Evolutionary conservation across 92 coral and sea anemone species (phyloP).

Genomic region (Epizoanthus ramosus): DNA sequence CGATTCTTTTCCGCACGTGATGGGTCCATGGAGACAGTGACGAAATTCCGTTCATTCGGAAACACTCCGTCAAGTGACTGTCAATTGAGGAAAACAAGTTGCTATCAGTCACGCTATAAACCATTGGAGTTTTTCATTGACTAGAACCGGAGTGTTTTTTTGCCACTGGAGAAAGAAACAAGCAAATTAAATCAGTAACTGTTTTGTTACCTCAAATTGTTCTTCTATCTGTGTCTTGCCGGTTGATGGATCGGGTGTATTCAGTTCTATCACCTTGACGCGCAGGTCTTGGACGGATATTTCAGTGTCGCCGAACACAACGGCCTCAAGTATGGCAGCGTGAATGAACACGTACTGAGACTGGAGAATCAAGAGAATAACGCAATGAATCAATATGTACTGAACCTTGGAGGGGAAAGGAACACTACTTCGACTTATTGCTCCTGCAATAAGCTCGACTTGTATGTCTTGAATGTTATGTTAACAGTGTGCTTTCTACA

Average conservation of each 20-base stretch:
- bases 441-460: no score
- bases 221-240: slow-evolving; percentile 48
- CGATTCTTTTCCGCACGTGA: slow-evolving; percentile 62
- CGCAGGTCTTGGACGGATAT: slow-evolving; percentile 64
- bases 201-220: slow-evolving; percentile 58
- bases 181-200: no score
- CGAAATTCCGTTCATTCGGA: slow-evolving; percentile 35
- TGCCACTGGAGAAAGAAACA: no score
- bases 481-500: no score
- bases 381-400: not conserved
- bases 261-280: slow-evolving; percentile 31
- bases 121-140: not conserved
- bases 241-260: slow-evolving; percentile 18
- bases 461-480: no score
- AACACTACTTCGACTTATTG: no score
- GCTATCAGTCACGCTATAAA: no score
- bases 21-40: slow-evolving; percentile 31
- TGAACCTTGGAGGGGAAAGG: no score
- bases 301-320: slow-evolving; percentile 66
- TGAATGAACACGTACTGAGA: slow-evolving; percentile 68
- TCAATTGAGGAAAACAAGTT: no score
- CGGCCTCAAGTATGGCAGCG: slow-evolving; percentile 72
- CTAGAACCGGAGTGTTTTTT: not conserved
- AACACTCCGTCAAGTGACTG: slow-evolving; percentile 64
- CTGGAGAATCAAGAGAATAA: not conserved